These are phyloP conservation scores for Setipinna tenuifilis DNA, from an alignment of 2,797 vertebrate genomes.

Conservation along the genomic window DNA sequence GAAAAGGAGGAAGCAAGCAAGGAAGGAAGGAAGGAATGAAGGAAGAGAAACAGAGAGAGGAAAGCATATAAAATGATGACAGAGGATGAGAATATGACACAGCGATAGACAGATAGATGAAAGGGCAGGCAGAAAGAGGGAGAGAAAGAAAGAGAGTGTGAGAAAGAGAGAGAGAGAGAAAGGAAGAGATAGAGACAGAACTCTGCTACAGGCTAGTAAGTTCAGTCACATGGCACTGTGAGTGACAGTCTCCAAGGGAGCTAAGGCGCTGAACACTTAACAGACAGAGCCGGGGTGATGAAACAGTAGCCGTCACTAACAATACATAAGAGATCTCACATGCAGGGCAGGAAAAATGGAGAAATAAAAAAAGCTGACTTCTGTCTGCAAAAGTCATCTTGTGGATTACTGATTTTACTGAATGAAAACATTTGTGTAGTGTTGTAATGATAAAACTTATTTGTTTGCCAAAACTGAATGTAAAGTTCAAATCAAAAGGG, in stretches of 20 bases:
- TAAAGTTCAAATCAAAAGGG: neutral
- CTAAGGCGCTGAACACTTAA: neutral
- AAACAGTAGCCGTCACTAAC: neutral
- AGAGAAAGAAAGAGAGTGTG: conserved; percentile 26
- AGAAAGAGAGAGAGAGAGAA: conserved; percentile 29
- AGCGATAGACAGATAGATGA: neutral
- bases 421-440: neutral
- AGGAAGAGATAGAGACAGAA: conserved; percentile 17
- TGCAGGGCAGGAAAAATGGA: neutral
- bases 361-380: neutral
- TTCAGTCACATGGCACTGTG: neutral
- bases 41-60: neutral
- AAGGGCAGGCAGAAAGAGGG: conserved; percentile 27
- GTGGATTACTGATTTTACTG: neutral
- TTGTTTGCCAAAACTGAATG: neutral
- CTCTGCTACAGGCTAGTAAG: neutral
- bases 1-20: conserved; percentile 24
- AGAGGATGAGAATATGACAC: too few relatives aligned
- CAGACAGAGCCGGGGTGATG: neutral
- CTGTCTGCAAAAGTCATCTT: neutral
- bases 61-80: neutral
- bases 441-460: neutral
- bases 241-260: neutral
- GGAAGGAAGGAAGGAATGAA: conserved; percentile 29
- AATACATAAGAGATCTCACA: neutral